Conservation (phyloP, 2,797 vertebrate genomes). For the Odontamblyopus rebecca region DNA sequence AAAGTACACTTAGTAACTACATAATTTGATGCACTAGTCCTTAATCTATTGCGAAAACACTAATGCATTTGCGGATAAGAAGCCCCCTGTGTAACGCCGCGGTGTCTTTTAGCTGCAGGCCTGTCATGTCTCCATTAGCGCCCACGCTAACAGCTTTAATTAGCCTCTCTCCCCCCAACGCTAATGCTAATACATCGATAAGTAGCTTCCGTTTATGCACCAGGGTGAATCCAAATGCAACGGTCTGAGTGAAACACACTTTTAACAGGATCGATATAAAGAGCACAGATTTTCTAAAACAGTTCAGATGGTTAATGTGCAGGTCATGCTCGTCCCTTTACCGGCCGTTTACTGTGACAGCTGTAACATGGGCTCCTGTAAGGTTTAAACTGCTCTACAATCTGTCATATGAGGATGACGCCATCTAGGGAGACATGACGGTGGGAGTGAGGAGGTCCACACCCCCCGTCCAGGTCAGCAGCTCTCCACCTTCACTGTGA, state of each 20-base stretch:
- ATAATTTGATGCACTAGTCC: background rate
- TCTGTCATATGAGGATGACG: too few relatives aligned
- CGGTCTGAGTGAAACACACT: conserved; percentile 8
- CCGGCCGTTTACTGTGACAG: too few relatives aligned
- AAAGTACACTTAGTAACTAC: background rate
- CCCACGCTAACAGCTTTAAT: conserved; percentile 65
- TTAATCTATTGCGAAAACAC: background rate
- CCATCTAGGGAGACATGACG: too few relatives aligned
- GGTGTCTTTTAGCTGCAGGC: conserved; percentile 50
- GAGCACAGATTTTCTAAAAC: background rate
- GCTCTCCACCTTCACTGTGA: too few relatives aligned
- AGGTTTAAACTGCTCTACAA: too few relatives aligned
- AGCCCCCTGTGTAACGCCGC: conserved; percentile 40
- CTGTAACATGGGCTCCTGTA: too few relatives aligned
- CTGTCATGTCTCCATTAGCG: conserved; percentile 55
- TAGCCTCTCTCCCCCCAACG: conserved; percentile 31
- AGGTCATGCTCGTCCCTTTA: too few relatives aligned
- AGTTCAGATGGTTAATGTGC: background rate
- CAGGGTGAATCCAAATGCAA: conserved; percentile 36
- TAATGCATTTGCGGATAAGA: conserved; percentile 26
- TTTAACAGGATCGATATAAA: background rate
- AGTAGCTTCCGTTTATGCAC: conserved; percentile 30
- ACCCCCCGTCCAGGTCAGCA: too few relatives aligned
- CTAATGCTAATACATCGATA: conserved; percentile 43
- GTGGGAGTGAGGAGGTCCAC: too few relatives aligned